Conservation (phyloP, 1,140 invertebrate species). For the Lanistes nyassanus region DNA sequence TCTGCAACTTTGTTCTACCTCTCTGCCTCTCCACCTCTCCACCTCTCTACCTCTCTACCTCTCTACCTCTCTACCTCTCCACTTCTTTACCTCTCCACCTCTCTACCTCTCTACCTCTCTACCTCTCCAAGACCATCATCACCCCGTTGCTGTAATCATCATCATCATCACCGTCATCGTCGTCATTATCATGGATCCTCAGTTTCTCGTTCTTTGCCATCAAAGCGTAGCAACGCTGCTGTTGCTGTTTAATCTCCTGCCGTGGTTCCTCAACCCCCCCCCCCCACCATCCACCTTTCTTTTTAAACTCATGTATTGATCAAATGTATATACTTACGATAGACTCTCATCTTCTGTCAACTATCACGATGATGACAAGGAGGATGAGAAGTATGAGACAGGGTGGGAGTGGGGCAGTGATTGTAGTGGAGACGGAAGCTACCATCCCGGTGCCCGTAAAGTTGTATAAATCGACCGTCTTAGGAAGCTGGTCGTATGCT, state of each 20-base stretch:
- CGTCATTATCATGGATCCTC: background rate
- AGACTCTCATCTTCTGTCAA: background rate
- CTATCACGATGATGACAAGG: background rate
- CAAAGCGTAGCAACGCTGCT: background rate
- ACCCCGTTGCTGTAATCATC: background rate
- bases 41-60: background rate
- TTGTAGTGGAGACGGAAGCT: background rate
- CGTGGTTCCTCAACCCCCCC: background rate
- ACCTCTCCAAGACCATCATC: background rate
- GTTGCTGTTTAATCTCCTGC: background rate
- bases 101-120: background rate
- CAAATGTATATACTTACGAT: background rate
- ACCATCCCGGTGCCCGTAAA: background rate
- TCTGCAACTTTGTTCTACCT: background rate
- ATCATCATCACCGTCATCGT: background rate
- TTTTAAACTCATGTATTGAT: background rate
- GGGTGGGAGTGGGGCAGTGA: background rate
- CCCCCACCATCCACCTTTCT: background rate
- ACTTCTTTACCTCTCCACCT: no score
- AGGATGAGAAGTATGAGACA: background rate
- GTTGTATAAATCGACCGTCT: background rate
- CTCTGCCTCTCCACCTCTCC: background rate
- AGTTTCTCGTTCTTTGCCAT: background rate
- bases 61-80: background rate
- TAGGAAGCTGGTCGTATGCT: no score